Evolutionary conservation across 1,140 invertebrate species (phyloP).

Genomic region (Eufriesea mexicana): DNA sequence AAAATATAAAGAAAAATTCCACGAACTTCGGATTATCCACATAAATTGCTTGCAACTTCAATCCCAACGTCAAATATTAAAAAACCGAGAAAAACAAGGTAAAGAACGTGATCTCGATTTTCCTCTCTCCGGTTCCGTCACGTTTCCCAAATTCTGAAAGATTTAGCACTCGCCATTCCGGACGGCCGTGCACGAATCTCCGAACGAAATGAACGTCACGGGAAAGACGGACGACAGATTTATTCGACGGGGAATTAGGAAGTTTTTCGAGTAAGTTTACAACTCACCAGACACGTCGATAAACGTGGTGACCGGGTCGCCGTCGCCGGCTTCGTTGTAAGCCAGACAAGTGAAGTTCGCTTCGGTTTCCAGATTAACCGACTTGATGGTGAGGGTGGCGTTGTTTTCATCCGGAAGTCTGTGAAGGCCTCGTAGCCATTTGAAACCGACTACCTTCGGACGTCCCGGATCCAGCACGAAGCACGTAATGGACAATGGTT

Average conservation of each 20-base stretch:
- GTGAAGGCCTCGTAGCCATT: slow-evolving; percentile 90
- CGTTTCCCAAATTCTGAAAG: background rate
- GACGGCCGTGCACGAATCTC: background rate
- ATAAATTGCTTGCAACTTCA: background rate
- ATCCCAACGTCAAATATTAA: background rate
- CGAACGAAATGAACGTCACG: slow-evolving; percentile 7
- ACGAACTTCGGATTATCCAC: no score
- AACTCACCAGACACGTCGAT: slow-evolving; percentile 90
- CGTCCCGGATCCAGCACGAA: slow-evolving; percentile 90
- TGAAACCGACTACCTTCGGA: slow-evolving; percentile 89
- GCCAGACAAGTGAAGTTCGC: slow-evolving; percentile 94
- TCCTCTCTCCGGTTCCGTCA: no score
- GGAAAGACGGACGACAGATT: slow-evolving; percentile 15
- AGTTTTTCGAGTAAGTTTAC: slow-evolving; percentile 36
- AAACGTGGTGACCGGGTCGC: slow-evolving; percentile 86
- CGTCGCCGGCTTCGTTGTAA: slow-evolving; percentile 91
- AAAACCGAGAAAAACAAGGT: no score
- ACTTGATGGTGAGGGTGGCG: slow-evolving; percentile 89
- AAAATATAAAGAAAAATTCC: no score
- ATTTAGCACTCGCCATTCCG: background rate
- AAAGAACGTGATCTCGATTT: background rate
- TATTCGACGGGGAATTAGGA: slow-evolving; percentile 25
- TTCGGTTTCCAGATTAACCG: slow-evolving; percentile 90
- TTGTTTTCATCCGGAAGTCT: slow-evolving; percentile 88
- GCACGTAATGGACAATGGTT: slow-evolving; percentile 89